Percentiles rank a stretch among this genome's conserved stretches.
phyloP scores from a whole-genome alignment of 1,140 invertebrate genomes.

The Scaptomyza graminum region DNA sequence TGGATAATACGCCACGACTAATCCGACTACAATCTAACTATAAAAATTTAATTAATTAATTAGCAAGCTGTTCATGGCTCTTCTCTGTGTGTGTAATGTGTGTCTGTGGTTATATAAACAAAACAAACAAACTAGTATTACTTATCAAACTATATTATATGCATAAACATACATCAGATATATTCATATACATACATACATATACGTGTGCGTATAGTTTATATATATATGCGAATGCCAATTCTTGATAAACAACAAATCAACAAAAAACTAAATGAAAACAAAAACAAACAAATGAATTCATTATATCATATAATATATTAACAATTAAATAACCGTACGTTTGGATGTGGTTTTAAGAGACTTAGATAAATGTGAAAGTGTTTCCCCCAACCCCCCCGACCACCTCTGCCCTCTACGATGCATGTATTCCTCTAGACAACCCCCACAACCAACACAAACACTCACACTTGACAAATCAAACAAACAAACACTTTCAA shows the following conservation, averaged over 20 bases:
- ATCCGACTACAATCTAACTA: slow-evolving; percentile 51
- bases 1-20: slow-evolving; percentile 3
- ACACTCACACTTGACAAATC: slow-evolving; percentile 13
- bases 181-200: slow-evolving; percentile 19
- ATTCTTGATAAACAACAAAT: slow-evolving; percentile 56
- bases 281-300: slow-evolving; percentile 25
- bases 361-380: slow-evolving; percentile 76
- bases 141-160: slow-evolving; percentile 63
- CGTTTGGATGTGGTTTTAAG: slow-evolving; percentile 78
- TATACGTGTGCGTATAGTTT: slow-evolving; percentile 47
- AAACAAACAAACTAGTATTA: slow-evolving; percentile 76
- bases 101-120: slow-evolving; percentile 67
- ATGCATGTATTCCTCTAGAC: slow-evolving; percentile 7
- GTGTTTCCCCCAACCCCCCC: slow-evolving; percentile 29
- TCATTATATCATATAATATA: slow-evolving; percentile 62
- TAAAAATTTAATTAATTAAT: slow-evolving; percentile 73
- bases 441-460: slow-evolving; percentile 8
- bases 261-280: no score
- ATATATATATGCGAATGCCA: slow-evolving; percentile 69
- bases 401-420: background rate
- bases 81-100: slow-evolving; percentile 70
- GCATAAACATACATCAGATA: slow-evolving; percentile 1
- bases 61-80: slow-evolving; percentile 75
- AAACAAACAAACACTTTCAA: slow-evolving; percentile 5
- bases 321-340: slow-evolving; percentile 71